Percentiles rank a stretch among this genome's conserved stretches.
phyloP scores from a whole-genome alignment of 2,797 vertebrate species.

The Toxotes lorentzi region DNA sequence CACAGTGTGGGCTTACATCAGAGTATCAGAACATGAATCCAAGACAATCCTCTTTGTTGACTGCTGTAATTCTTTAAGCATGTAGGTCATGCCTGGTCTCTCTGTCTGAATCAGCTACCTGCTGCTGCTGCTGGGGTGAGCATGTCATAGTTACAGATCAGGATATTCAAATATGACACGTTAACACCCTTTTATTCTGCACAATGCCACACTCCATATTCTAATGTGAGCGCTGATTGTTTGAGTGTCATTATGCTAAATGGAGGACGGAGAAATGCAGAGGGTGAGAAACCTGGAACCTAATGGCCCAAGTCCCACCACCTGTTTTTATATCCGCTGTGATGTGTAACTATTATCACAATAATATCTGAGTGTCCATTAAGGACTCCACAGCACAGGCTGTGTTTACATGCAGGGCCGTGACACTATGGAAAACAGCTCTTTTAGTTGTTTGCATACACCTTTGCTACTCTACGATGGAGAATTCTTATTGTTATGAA shows the following conservation, averaged over 20 bases:
- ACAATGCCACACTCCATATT: conserved; percentile 71
- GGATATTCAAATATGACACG: conserved; percentile 73
- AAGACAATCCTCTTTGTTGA: conserved; percentile 71
- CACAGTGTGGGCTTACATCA: conserved; percentile 62
- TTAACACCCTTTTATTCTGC: conserved; percentile 75
- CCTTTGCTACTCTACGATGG: conserved; percentile 18
- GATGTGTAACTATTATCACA: conserved; percentile 70
- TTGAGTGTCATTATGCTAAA: conserved; percentile 79
- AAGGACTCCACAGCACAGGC: conserved; percentile 41
- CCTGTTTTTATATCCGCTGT: conserved; percentile 64
- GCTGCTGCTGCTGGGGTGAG: conserved; percentile 59
- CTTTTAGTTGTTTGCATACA: conserved; percentile 29
- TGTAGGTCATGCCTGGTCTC: conserved; percentile 63
- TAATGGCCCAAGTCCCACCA: conserved; percentile 67
- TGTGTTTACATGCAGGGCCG: conserved; percentile 55
- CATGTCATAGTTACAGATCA: conserved; percentile 60
- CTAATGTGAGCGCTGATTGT: conserved; percentile 70
- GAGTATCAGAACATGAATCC: conserved; percentile 58
- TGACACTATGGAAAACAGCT: conserved; percentile 37
- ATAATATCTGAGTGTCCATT: conserved; percentile 63
- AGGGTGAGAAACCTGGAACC: conserved; percentile 66
- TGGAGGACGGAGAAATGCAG: conserved; percentile 72
- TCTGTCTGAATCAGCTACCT: conserved; percentile 58
- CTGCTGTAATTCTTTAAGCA: conserved; percentile 72
- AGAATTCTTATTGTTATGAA: conserved; percentile 39